These are phyloP conservation scores for Drosophila falleni DNA, from an alignment of 2,888 invertebrate species.

Conservation along the genomic window DNA sequence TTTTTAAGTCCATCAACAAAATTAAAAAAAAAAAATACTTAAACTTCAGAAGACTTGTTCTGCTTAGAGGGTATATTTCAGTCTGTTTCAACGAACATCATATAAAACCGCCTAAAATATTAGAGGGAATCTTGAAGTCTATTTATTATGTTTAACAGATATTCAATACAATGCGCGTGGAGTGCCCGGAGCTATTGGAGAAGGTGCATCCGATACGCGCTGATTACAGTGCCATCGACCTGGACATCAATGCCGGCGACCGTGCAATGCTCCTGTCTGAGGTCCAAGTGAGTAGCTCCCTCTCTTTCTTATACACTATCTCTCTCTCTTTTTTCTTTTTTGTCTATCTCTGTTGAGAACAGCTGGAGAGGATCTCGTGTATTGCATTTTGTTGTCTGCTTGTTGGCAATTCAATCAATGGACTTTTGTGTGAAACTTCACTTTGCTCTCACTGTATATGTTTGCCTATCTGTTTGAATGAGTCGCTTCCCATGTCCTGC, in stretches of 20 bases:
- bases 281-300: constrained; percentile 86
- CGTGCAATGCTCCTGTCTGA: constrained; percentile 85
- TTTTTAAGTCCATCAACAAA: neutral
- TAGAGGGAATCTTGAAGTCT: constrained; percentile 14
- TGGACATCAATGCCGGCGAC: constrained; percentile 85
- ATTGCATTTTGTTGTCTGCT: constrained; percentile 32
- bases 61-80: too few species aligned
- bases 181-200: constrained; percentile 85
- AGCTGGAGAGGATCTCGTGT: constrained; percentile 27
- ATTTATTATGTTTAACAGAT: constrained; percentile 82
- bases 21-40: neutral
- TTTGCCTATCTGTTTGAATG: constrained; percentile 41
- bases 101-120: too few species aligned
- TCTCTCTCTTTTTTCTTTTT: neutral
- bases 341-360: constrained; percentile 9
- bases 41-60: too few species aligned
- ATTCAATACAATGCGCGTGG: constrained; percentile 86
- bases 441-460: constrained; percentile 33
- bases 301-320: neutral
- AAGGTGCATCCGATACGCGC: constrained; percentile 88
- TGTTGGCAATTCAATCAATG: constrained; percentile 79
- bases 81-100: too few species aligned
- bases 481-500: constrained; percentile 28
- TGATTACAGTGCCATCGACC: constrained; percentile 86
- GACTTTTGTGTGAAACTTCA: constrained; percentile 69